A percentile compares a stretch with the other conserved stretches of the same genome.
Conservation (phyloP, 1,140 invertebrate species). For the Artemia franciscana region DNA sequence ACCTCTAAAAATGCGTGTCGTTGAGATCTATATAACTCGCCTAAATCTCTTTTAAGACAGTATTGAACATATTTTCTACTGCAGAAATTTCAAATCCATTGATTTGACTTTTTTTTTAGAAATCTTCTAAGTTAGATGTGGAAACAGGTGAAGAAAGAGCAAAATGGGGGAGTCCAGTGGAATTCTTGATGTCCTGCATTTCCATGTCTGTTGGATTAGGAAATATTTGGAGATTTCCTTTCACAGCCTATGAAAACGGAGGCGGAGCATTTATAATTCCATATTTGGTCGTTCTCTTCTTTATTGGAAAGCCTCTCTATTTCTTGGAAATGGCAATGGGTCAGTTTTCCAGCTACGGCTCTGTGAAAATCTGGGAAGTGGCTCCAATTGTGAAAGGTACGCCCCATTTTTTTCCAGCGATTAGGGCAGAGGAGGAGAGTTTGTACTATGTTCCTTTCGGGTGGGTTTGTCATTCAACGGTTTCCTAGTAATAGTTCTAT, state of each 20-base stretch:
- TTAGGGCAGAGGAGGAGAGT: too few relatives aligned
- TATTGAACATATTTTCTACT: too few relatives aligned
- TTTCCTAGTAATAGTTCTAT: too few relatives aligned
- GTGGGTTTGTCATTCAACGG: too few relatives aligned
- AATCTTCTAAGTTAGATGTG: background rate
- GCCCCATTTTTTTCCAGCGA: too few relatives aligned
- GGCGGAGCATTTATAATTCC: conserved; percentile 43
- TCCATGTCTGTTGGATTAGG: conserved; percentile 20
- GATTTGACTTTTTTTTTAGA: too few relatives aligned
- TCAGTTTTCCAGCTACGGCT: conserved; percentile 48
- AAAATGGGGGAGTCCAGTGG: conserved; percentile 18
- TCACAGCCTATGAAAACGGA: conserved; percentile 12
- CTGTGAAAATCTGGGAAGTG: conserved; percentile 49
- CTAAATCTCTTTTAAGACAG: too few relatives aligned
- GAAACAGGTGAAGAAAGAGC: conserved; percentile 3
- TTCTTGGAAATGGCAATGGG: conserved; percentile 51
- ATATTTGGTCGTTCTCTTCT: conserved; percentile 32
- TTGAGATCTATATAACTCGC: too few relatives aligned
- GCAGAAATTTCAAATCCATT: too few relatives aligned
- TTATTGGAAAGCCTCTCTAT: conserved; percentile 42
- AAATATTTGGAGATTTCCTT: conserved; percentile 14
- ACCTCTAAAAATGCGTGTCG: too few relatives aligned
- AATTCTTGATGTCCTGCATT: conserved; percentile 21
- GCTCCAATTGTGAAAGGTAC: conserved; percentile 55
- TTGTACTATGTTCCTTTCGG: too few relatives aligned